These are phyloP conservation scores for Centropristis striata DNA, from an alignment of 2,113 vertebrate species.

Conservation along the genomic window DNA sequence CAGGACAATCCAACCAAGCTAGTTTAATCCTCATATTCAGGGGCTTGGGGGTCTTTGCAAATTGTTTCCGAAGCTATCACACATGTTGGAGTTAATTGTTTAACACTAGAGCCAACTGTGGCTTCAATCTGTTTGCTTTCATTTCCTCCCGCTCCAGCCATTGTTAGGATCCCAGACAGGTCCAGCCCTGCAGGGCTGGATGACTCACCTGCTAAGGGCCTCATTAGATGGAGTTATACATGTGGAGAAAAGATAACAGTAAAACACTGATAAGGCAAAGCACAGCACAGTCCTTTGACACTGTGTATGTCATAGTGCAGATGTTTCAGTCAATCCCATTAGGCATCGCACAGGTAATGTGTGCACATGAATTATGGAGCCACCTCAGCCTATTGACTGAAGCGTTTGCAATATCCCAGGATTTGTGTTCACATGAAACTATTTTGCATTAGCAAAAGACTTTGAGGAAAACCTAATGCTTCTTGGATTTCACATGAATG, in stretches of 20 bases:
- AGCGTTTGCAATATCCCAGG: background rate
- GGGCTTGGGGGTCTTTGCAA: background rate
- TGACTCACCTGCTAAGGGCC: slow-evolving; percentile 48
- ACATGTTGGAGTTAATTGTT: background rate
- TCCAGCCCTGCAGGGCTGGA: slow-evolving; percentile 3
- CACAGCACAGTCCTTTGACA: background rate
- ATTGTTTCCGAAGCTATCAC: background rate
- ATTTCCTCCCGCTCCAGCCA: slow-evolving; percentile 15
- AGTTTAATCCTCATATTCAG: background rate
- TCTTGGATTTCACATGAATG: slow-evolving; percentile 10
- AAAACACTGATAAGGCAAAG: slow-evolving; percentile 25
- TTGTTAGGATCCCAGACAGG: slow-evolving; percentile 45
- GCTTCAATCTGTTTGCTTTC: slow-evolving; percentile 26
- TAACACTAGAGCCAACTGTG: background rate
- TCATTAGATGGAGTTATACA: slow-evolving; percentile 52
- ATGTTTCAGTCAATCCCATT: slow-evolving; percentile 1
- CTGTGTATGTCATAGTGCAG: slow-evolving; percentile 6
- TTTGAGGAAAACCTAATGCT: slow-evolving; percentile 2
- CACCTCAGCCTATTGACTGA: background rate
- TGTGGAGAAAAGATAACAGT: slow-evolving; percentile 25
- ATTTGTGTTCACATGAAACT: slow-evolving; percentile 20
- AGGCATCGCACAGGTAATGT: background rate
- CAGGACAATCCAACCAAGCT: background rate
- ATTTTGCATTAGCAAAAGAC: slow-evolving; percentile 12
- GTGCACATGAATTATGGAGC: background rate